Evolutionary conservation across 2,888 invertebrate genomes (phyloP), one percentile per base, ranked within the genome.

Genomic region (Xestia sexstrigata): DNA sequence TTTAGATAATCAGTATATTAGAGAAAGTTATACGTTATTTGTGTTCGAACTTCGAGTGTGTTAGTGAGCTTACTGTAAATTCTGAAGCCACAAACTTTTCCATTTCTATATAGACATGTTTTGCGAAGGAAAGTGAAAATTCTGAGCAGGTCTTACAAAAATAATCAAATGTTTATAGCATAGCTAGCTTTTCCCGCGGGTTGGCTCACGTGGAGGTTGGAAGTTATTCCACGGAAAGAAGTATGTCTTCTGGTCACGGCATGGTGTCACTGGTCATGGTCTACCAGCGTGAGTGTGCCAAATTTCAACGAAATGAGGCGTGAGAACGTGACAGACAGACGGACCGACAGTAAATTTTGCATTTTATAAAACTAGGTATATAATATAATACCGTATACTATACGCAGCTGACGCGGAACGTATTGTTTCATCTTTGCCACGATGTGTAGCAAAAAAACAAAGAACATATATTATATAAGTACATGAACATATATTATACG

Each of bases 81-180:
- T 62, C 35, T 58, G 39, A 70, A 70, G 2, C 17, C 26, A 3
- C 42, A 42, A 83, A 82, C 79, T 82, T 82, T 74, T 49, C 63
- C 62, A 67, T 74, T 70, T 68, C n/a, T 13, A 58, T 74, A 68
- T 49, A 42, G n/a, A 52, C 30, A n/a, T 62, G 30, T 78, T 82
- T 67, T 74, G 68, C 62, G 66, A 52, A 35, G 17, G 2, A 42
- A 49, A 49, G 30, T 26, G 39, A 47, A 76, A 39, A 66, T 66
- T 70, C 49, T 67, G 66, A 60, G 47, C 23, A 11, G 30, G 15
- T 17, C 11, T 55, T 11, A 60, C 30, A 26, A 23, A 66, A 47
- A 23, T 45, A 47, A 49, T 49, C 47, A 47, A 74, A 74, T 63
- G 35, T 62, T 39, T 30, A 45, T 52, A 35, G 17, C 30, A 17